A percentile compares a stretch with the other conserved stretches of the same genome.
phyloP scores from a whole-genome alignment of 2,797 vertebrate genomes.

The Lagodon rhomboides region DNA sequence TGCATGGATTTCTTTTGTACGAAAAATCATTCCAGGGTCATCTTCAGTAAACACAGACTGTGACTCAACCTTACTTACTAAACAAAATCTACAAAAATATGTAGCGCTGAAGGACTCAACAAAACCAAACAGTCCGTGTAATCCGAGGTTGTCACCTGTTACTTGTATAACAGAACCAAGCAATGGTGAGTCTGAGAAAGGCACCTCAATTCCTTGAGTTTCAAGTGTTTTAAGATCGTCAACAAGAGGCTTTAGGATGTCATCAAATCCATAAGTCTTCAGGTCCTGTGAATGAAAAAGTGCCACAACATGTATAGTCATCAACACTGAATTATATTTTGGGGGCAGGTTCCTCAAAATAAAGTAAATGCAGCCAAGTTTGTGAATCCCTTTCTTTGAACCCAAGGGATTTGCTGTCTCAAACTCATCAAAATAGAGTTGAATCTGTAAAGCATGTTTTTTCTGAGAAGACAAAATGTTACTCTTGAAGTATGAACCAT shows the following conservation, averaged over 20 bases:
- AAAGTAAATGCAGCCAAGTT: slow-evolving; percentile 51
- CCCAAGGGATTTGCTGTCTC: slow-evolving; percentile 29
- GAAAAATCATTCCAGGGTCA: neutral
- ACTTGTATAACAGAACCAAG: slow-evolving; percentile 43
- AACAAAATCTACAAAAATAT: slow-evolving; percentile 28
- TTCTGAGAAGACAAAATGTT: slow-evolving; percentile 30
- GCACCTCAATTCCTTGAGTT: slow-evolving; percentile 38
- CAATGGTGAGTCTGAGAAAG: slow-evolving; percentile 35
- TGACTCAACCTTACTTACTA: neutral
- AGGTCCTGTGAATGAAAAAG: slow-evolving; percentile 45
- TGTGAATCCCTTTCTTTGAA: slow-evolving; percentile 38
- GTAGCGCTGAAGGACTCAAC: slow-evolving; percentile 41
- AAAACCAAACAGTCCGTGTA: slow-evolving; percentile 49
- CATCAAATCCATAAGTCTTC: slow-evolving; percentile 46
- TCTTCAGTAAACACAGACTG: slow-evolving; percentile 22
- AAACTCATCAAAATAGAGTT: slow-evolving; percentile 25
- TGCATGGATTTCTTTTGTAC: slow-evolving; percentile 31
- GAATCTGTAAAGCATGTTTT: slow-evolving; percentile 35
- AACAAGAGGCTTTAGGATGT: slow-evolving; percentile 36
- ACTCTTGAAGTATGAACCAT: slow-evolving; percentile 42
- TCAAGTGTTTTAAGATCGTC: slow-evolving; percentile 41
- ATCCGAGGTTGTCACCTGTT: slow-evolving; percentile 37
- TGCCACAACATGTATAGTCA: slow-evolving; percentile 47
- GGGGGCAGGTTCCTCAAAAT: slow-evolving; percentile 33
- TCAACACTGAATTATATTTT: slow-evolving; percentile 47